These are phyloP conservation scores for Calameuta pallipes DNA, from an alignment of 2,888 invertebrate species.

Conservation along the genomic window DNA sequence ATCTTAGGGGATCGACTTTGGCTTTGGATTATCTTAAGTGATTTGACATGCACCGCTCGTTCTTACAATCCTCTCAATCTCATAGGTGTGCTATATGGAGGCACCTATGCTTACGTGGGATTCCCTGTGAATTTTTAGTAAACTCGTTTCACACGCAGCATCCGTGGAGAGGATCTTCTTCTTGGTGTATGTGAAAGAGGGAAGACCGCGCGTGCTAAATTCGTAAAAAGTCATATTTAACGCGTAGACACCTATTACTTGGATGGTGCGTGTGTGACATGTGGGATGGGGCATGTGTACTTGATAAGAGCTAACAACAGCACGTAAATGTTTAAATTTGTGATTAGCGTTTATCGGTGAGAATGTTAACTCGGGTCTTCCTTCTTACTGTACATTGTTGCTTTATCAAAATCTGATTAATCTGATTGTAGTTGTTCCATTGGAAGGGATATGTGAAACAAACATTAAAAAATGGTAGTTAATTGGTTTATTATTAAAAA, in stretches of 20 bases:
- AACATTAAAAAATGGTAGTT: neutral
- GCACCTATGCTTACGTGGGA: neutral
- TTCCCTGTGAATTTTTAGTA: neutral
- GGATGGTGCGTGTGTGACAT: neutral
- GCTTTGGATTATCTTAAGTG: neutral
- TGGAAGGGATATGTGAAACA: neutral
- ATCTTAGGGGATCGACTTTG: neutral
- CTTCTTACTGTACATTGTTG: neutral
- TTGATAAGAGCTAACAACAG: neutral
- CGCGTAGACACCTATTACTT: neutral
- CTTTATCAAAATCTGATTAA: neutral
- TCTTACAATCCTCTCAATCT: neutral
- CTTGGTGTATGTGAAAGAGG: neutral
- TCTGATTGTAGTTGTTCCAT: neutral
- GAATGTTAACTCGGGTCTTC: neutral
- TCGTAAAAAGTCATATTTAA: neutral
- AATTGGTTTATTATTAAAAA: neutral
- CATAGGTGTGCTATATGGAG: neutral
- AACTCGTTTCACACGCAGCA: neutral
- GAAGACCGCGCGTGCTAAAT: neutral
- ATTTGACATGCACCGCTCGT: neutral
- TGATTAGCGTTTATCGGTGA: neutral
- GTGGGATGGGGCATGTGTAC: neutral
- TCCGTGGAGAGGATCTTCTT: conserved; percentile 15
- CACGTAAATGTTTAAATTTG: neutral